Conservation (phyloP, 2,113 vertebrate species). For the Manacus vitellinus region DNA sequence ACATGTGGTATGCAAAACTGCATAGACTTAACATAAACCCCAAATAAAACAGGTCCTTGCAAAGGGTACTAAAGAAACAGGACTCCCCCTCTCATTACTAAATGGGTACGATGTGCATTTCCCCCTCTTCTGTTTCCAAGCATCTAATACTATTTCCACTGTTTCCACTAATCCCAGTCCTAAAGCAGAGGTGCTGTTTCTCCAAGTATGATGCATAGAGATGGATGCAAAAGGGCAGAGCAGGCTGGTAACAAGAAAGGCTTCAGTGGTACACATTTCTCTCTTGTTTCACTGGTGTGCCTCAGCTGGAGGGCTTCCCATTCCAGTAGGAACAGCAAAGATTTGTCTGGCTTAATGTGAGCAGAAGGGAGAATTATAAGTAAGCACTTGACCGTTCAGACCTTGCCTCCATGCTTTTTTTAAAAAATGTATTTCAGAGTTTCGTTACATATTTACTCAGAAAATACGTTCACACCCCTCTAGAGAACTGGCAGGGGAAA, state of each 20-base stretch:
- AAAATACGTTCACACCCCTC: not conserved
- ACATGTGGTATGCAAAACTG: not conserved
- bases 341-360: not conserved
- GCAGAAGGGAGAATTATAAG: not conserved
- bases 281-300: not conserved
- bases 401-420: not conserved
- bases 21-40: not conserved
- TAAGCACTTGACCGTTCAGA: not conserved
- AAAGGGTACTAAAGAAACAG: not conserved
- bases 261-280: fast-evolving
- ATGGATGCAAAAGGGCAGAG: not conserved
- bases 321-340: not conserved
- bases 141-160: not conserved
- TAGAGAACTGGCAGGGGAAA: not conserved
- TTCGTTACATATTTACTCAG: not conserved
- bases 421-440: not conserved
- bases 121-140: not conserved
- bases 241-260: not conserved
- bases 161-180: not conserved
- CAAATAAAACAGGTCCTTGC: not conserved
- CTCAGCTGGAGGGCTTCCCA: not conserved
- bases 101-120: not conserved
- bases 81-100: not conserved
- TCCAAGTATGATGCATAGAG: not conserved
- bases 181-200: not conserved